These are phyloP conservation scores for Dermolepida albohirtum DNA, from an alignment of 2,888 invertebrate genomes.

Conservation along the genomic window DNA sequence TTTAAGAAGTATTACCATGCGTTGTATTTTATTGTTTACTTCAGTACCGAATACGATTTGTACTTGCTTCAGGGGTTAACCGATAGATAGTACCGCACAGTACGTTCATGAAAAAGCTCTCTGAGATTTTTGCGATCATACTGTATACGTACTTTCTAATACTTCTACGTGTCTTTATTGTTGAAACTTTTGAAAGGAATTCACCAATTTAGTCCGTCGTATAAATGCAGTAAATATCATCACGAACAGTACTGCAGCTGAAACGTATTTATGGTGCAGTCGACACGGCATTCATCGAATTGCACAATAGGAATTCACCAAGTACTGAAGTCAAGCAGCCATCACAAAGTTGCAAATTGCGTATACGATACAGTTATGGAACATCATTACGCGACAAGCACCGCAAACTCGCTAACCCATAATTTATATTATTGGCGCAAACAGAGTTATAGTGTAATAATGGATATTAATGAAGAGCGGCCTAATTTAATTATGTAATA, in stretches of 20 bases:
- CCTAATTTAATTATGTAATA: slow-evolving; percentile 58
- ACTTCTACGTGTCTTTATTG: too few species aligned
- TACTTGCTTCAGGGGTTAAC: too few species aligned
- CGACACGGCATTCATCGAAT: slow-evolving; percentile 3
- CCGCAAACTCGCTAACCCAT: slow-evolving; percentile 42
- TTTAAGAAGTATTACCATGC: too few species aligned
- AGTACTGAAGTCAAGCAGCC: background rate
- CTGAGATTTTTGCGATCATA: too few species aligned
- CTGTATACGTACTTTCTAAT: too few species aligned
- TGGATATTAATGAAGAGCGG: slow-evolving; percentile 58
- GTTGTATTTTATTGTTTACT: too few species aligned
- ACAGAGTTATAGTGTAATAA: slow-evolving; percentile 54
- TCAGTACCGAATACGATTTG: too few species aligned
- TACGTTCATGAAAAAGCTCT: too few species aligned
- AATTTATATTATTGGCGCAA: slow-evolving; percentile 53
- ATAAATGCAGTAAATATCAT: too few species aligned
- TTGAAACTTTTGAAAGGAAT: too few species aligned
- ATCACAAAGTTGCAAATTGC: slow-evolving; percentile 36
- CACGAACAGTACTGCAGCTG: background rate
- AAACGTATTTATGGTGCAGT: background rate
- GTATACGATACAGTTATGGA: slow-evolving; percentile 33
- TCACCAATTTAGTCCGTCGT: too few species aligned
- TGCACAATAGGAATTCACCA: slow-evolving; percentile 7
- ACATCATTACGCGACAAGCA: slow-evolving; percentile 37
- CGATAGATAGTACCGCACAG: too few species aligned